Evolutionary conservation across 2,797 vertebrate genomes (phyloP), one percentile per base, ranked within the genome.

Genomic region (Clamator glandarius): DNA sequence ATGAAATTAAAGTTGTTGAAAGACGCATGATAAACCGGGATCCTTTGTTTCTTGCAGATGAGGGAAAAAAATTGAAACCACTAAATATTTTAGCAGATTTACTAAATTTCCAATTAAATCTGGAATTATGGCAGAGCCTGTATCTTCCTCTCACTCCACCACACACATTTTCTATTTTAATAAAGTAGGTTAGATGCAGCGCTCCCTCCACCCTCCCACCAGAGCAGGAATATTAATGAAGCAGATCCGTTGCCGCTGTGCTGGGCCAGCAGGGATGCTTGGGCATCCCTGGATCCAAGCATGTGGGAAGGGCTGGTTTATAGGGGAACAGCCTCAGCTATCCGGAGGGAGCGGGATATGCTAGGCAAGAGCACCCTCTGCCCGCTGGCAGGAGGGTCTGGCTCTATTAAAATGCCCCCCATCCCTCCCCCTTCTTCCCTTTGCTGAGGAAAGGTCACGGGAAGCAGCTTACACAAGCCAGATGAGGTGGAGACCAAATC

Each of bases 1-100:
- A 97, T 97, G 97, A 98, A 98, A 98, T 98, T 98, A 98, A 98
- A 98, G 96, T 98, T 98, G 98, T 97, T 98, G 98, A 98, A 98
- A 98, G 98, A 98, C 96, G 75, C 84, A 94, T n/a, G 95, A 97
- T 96, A 97, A 97, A 98, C 97, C 97, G 58, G 96, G 96, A 97
- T 96, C 95, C 96, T 98, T 98, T 97, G 97, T 98, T 98, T 97
- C 97, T 97, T 95, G 92, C 93, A 84, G 96, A 94, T 97, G 92
- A 95, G 92, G 80, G 95, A 93, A 72, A 97, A 97, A 98, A 98
- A 97, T 94, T 96, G 97, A 98, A 98, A 97, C 97, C 97, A 90
- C 97, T 97, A 98, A 97, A 98, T 98, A 98, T 98, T 98, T 98
- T 98, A 98, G 98, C 97, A 97, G 98, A 98, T 98, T 98, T 98